A percentile compares a stretch with the other conserved stretches of the same genome.
Evolutionary conservation across 2,113 vertebrate species (phyloP).

Genomic region (Mystacornis crossleyi): DNA sequence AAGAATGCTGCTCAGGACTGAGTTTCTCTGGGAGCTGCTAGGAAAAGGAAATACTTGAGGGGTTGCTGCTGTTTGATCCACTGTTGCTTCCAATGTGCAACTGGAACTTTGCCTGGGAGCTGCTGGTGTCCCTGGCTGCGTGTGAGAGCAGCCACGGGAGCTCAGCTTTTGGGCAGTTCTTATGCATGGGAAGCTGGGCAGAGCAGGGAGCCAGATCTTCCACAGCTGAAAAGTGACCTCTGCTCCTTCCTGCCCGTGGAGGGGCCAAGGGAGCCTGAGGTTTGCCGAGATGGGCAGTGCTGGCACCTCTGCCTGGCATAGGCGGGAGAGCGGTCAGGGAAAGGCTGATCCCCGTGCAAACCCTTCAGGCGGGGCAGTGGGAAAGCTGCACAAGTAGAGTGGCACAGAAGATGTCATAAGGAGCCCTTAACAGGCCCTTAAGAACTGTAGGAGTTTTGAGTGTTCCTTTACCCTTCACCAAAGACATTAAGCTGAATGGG

Average conservation of each 20-base stretch:
- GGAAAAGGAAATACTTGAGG: background rate
- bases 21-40: background rate
- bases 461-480: background rate
- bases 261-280: rapidly evolving
- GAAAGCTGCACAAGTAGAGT: background rate
- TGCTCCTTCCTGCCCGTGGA: rapidly evolving
- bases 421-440: background rate
- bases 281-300: background rate
- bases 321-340: background rate
- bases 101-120: background rate
- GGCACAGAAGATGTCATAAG: rapidly evolving
- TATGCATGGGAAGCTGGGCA: background rate
- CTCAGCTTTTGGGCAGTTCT: background rate
- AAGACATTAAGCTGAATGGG: background rate
- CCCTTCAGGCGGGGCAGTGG: background rate
- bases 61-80: background rate
- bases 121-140: background rate
- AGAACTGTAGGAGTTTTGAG: background rate
- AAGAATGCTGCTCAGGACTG: background rate
- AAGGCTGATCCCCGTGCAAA: background rate
- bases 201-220: background rate
- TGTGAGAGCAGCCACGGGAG: background rate
- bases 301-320: background rate
- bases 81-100: background rate
- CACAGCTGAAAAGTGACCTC: background rate